These are phyloP conservation scores for Mechanitis mazaeus DNA, from an alignment of 2,888 invertebrate genomes.

Conservation along the genomic window DNA sequence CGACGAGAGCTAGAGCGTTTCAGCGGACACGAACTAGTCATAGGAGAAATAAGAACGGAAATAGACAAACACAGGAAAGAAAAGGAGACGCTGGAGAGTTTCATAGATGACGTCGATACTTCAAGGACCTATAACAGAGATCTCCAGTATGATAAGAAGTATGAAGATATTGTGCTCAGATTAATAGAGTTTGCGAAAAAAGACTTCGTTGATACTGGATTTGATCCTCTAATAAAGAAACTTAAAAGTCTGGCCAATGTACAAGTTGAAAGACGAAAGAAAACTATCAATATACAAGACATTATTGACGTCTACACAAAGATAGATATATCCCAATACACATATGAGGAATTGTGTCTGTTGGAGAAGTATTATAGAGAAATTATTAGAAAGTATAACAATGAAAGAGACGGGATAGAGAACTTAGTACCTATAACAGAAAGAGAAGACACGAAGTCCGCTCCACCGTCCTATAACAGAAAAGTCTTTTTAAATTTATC, in stretches of 20 bases:
- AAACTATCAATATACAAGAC: slow-evolving; percentile 57
- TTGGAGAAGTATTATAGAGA: slow-evolving; percentile 69
- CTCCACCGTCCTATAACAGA: slow-evolving; percentile 44
- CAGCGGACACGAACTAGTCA: slow-evolving; percentile 63
- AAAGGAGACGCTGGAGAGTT: slow-evolving; percentile 55
- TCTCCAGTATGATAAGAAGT: slow-evolving; percentile 64
- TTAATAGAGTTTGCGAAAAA: slow-evolving; percentile 68
- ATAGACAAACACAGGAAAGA: slow-evolving; percentile 57
- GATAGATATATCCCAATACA: slow-evolving; percentile 61
- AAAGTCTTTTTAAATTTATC: slow-evolving; percentile 51
- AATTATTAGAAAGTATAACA: slow-evolving; percentile 61
- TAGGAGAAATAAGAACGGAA: slow-evolving; percentile 59
- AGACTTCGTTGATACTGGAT: slow-evolving; percentile 69
- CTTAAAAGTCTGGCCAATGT: slow-evolving; percentile 59
- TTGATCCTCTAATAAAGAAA: slow-evolving; percentile 67
- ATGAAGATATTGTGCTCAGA: slow-evolving; percentile 67
- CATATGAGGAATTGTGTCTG: slow-evolving; percentile 66
- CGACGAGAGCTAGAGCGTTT: slow-evolving; percentile 64
- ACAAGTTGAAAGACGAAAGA: slow-evolving; percentile 53
- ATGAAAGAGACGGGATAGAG: slow-evolving; percentile 47
- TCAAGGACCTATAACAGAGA: slow-evolving; percentile 60
- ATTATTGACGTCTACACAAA: slow-evolving; percentile 63
- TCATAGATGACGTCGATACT: slow-evolving; percentile 65
- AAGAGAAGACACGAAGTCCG: slow-evolving; percentile 38
- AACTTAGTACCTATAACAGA: slow-evolving; percentile 41